Percentiles rank a stretch among this genome's conserved stretches.
Conservation (phyloP, 2,113 vertebrate species). For the Oreochromis tanganicae region DNA sequence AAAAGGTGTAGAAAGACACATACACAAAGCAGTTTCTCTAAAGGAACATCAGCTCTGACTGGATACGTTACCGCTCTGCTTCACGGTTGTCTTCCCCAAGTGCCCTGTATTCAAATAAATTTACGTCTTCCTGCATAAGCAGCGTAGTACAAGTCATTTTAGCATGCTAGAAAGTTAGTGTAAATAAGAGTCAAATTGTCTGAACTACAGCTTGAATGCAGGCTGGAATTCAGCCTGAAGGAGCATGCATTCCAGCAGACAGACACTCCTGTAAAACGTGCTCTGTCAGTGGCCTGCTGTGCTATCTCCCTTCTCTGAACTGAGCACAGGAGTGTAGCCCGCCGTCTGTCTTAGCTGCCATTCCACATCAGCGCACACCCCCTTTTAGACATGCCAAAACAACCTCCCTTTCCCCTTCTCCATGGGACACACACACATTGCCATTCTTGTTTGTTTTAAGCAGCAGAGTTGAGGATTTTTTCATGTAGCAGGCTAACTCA, state of each 20-base stretch:
- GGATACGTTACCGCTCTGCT: slow-evolving; percentile 7
- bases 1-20: neutral
- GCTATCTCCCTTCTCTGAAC: slow-evolving; percentile 10
- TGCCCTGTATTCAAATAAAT: slow-evolving; percentile 21
- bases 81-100: slow-evolving; percentile 12
- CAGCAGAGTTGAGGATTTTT: neutral
- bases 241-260: slow-evolving; percentile 55
- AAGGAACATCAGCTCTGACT: slow-evolving; percentile 27
- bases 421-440: neutral
- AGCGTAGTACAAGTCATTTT: neutral
- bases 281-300: slow-evolving; percentile 47
- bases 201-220: neutral
- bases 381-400: slow-evolving; percentile 19
- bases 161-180: neutral
- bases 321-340: slow-evolving; percentile 11
- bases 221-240: slow-evolving; percentile 33
- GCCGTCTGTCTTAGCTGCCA: slow-evolving; percentile 35
- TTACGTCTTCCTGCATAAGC: neutral
- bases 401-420: neutral
- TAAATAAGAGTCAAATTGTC: slow-evolving; percentile 10
- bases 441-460: neutral
- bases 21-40: slow-evolving; percentile 27
- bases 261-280: slow-evolving; percentile 56
- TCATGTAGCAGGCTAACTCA: neutral
- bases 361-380: slow-evolving; percentile 34